Conservation (phyloP, 1,140 invertebrate species). For the Euura saliciscinereae region DNA sequence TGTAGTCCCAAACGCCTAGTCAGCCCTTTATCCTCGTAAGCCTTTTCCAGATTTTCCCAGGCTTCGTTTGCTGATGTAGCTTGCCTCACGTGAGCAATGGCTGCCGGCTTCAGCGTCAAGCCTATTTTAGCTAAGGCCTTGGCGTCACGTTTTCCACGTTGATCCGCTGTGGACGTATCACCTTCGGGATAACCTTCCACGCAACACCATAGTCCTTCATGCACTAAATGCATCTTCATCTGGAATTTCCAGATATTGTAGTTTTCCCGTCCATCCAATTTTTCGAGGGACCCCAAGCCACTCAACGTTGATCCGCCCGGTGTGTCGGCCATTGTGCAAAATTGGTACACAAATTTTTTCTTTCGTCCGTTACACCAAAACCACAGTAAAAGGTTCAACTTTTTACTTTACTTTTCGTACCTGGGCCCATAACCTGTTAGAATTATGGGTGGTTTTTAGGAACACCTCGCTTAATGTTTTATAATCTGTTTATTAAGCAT, state of each 20-base stretch:
- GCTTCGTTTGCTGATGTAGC: slow-evolving; percentile 22
- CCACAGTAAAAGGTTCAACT: not conserved
- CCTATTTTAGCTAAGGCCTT: not conserved
- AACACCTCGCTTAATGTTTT: not conserved
- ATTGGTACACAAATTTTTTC: slow-evolving; percentile 26
- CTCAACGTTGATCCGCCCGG: not conserved
- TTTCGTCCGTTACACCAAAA: slow-evolving; percentile 20
- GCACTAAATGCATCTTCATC: slow-evolving; percentile 37
- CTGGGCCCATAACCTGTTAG: slow-evolving; percentile 27
- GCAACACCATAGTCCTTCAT: slow-evolving; percentile 33
- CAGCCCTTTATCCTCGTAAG: slow-evolving; percentile 31
- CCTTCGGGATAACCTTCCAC: slow-evolving; percentile 22
- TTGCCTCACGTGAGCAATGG: slow-evolving; percentile 13
- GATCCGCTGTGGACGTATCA: slow-evolving; percentile 1
- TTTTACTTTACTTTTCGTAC: slow-evolving; percentile 12
- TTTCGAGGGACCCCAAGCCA: not conserved
- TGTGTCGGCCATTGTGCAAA: slow-evolving; percentile 11
- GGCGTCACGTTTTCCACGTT: slow-evolving; percentile 2
- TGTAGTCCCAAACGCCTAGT: slow-evolving; percentile 21
- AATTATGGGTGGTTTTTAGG: not conserved
- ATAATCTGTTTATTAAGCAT: not conserved
- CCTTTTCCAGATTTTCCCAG: slow-evolving; percentile 23
- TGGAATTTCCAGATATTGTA: slow-evolving; percentile 35
- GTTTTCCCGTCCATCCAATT: slow-evolving; percentile 15
- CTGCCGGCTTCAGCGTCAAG: not conserved